Conservation (phyloP, 2,888 invertebrate genomes). For the Pedicia rivosa region DNA sequence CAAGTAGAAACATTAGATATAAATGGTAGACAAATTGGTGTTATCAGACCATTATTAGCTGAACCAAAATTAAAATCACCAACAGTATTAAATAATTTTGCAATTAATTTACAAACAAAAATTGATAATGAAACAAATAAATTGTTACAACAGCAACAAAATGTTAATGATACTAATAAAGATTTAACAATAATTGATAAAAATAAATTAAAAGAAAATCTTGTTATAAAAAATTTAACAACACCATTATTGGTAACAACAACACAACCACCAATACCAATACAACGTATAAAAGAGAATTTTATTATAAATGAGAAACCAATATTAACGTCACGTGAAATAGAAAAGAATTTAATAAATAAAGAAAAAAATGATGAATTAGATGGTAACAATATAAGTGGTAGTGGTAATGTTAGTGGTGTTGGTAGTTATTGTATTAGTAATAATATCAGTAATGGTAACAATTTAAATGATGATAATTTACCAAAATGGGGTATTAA, state of each 20-base stretch:
- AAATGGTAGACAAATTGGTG: conserved; percentile 31
- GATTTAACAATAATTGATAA: conserved; percentile 1
- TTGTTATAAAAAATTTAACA: no score
- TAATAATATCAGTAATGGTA: conserved; percentile 12
- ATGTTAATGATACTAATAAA: conserved; percentile 11
- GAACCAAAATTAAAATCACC: conserved; percentile 8
- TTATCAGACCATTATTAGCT: conserved; percentile 34
- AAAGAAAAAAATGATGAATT: conserved; percentile 42
- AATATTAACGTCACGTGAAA: conserved; percentile 40
- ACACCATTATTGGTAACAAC: no score
- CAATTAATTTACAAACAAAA: conserved; percentile 12
- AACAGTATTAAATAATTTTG: conserved; percentile 3
- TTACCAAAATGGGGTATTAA: conserved; percentile 2
- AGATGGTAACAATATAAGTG: no score
- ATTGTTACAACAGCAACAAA: conserved; percentile 12
- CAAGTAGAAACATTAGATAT: conserved; percentile 13
- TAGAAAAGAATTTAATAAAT: conserved; percentile 53
- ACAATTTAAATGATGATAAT: conserved; percentile 8
- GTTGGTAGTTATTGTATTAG: no score
- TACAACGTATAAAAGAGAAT: conserved; percentile 15
- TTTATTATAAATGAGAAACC: conserved; percentile 10
- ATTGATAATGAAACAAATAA: background rate
- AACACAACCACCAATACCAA: background rate
- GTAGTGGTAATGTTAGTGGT: no score
- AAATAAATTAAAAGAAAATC: background rate